phyloP scores from a whole-genome alignment of 1,140 invertebrate genomes.

The Capitella teleta region DNA sequence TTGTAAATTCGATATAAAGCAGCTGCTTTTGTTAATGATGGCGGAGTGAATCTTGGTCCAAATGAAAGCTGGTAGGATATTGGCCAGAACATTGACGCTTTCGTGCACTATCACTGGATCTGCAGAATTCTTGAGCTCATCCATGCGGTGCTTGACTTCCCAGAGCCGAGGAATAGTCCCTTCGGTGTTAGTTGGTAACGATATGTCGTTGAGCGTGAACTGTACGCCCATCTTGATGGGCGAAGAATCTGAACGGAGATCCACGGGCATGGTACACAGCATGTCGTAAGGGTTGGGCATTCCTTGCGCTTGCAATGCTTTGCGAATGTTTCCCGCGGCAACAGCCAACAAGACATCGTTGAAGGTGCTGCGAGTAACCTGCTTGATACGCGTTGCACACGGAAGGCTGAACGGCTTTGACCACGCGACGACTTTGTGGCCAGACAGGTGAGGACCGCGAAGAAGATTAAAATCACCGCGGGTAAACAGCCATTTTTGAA shows the following conservation, averaged over 20 bases:
- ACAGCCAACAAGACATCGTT: conserved; percentile 37
- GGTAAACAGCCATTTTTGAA: conserved; percentile 41
- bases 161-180: conserved; percentile 52
- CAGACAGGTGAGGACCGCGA: conserved; percentile 21
- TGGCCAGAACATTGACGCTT: conserved; percentile 23
- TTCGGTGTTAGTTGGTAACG: conserved; percentile 47
- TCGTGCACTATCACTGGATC: conserved; percentile 46
- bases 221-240: conserved; percentile 35
- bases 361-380: conserved; percentile 47
- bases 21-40: conserved; percentile 25
- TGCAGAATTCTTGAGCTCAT: conserved; percentile 45
- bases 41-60: conserved; percentile 21
- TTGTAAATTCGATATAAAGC: conserved; percentile 44
- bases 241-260: conserved; percentile 1
- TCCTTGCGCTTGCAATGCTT: conserved; percentile 43
- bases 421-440: conserved; percentile 40
- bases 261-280: conserved; percentile 41
- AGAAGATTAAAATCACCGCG: conserved; percentile 20
- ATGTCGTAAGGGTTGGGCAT: conserved; percentile 45
- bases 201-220: conserved; percentile 41
- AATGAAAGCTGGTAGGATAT: conserved; percentile 25
- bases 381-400: conserved; percentile 32
- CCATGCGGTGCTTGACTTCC: conserved; percentile 46
- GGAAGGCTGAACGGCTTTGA: conserved; percentile 41
- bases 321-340: conserved; percentile 44